phyloP scores from a whole-genome alignment of 2,797 vertebrate genomes.

The Squalus acanthias region DNA sequence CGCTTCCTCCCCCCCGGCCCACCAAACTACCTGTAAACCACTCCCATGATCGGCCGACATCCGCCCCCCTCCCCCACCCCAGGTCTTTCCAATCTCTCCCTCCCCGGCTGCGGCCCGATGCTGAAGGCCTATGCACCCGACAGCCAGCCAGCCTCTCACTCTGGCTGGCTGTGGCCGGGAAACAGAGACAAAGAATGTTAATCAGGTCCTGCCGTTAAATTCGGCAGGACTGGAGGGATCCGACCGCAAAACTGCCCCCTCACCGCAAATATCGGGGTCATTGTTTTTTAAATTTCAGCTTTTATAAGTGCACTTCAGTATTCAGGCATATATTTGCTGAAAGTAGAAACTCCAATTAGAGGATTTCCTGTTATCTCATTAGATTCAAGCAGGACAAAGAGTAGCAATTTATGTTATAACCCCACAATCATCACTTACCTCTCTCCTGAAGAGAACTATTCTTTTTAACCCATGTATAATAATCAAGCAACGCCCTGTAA shows the following conservation, averaged over 20 bases:
- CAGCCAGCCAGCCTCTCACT: not conserved
- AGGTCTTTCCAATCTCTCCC: not conserved
- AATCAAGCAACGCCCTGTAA: conserved; percentile 77
- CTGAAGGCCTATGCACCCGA: too few species aligned
- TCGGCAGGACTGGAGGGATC: not conserved
- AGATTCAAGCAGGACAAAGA: not conserved
- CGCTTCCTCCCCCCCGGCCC: too few species aligned
- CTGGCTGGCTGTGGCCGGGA: not conserved
- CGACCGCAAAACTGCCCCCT: not conserved
- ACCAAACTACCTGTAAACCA: too few species aligned
- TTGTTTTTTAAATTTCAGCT: not conserved
- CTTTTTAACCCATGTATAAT: conserved; percentile 72
- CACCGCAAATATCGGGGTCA: not conserved
- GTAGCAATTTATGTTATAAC: not conserved
- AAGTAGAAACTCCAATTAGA: not conserved
- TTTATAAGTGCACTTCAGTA: not conserved
- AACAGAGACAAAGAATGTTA: not conserved
- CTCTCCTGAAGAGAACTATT: conserved; percentile 48
- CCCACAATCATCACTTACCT: conserved; percentile 55
- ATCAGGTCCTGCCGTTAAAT: not conserved
- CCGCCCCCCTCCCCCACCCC: too few species aligned
- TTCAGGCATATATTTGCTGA: not conserved
- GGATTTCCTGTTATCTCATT: not conserved
- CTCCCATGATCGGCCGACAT: too few species aligned
- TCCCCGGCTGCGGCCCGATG: too few species aligned